Base-by-base conservation (phyloP, 2,888 invertebrate genomes). In the Euzophera pinguis region DNA sequence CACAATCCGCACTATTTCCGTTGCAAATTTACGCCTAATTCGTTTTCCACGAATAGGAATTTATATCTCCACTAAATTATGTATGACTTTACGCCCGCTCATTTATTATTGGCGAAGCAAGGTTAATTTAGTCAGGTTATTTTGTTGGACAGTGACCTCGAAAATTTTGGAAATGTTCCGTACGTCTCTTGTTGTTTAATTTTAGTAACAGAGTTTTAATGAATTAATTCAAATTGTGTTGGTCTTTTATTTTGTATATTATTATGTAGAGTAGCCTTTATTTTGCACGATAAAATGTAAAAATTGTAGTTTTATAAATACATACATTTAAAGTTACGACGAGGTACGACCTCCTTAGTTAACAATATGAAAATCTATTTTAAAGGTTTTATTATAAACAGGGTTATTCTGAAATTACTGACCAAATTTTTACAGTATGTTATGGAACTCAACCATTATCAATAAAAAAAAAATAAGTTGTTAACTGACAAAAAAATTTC, bases 91-190 rank as follows among this genome's bases (percentile, higher is more conserved):
- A 56, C 62, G 57, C 54, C 63, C 58, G 62, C 64, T 70, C 69
- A 73, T 80, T 72, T 69, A 72, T 73, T 74, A 75, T 76, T 73
- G 64, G 56, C 53, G 35, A 51, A 55, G 55, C 56, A 29, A 56
- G 58, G 65, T 65, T 63, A 62, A 67, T 68, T 69, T 59, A 53
- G 57, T 50, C 37, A 35, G 53, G 55, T 60, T 38, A 41, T 61
- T 57, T 45, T 39, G 34, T 41, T 47, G 53, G 50, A 47, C 41
- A 43, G 58, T 41, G 42, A 39, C 42, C 41, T 34, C 39, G 14
- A 39, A 52, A 55, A 48, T 49, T 49, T 22, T 51, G 52, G 29
- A 53, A 62, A 63, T 58, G 57, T 61, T 64, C 58, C 48, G 35
- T 37, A 49, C 37, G 27, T 58, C 34, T 1, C 34, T 14, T 8